Evolutionary conservation across 2,797 vertebrate species (phyloP).

Genomic region (Chloroceryle amazona): DNA sequence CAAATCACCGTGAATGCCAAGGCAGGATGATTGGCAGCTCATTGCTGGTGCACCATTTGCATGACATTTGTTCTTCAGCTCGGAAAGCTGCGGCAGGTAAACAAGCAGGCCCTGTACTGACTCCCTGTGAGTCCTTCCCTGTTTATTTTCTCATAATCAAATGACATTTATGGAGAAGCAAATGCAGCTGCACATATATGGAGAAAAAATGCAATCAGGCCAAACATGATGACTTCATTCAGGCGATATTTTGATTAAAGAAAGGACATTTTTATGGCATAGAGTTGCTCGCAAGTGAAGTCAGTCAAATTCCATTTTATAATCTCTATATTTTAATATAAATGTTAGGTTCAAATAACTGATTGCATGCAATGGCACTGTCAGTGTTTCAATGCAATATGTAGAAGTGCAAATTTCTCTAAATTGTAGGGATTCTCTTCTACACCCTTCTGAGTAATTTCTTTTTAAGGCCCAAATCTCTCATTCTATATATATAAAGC

Average conservation of each 20-base stretch:
- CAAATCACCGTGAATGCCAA: constrained; percentile 96
- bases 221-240: constrained; percentile 89
- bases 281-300: constrained; percentile 73
- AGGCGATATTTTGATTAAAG: constrained; percentile 87
- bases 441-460: background rate
- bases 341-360: constrained; percentile 63
- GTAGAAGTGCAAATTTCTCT: background rate
- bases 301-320: constrained; percentile 75
- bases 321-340: constrained; percentile 70
- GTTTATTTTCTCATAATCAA: constrained; percentile 92
- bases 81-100: constrained; percentile 88
- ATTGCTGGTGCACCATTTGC: constrained; percentile 97
- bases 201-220: constrained; percentile 86
- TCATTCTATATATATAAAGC: background rate
- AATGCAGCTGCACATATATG: constrained; percentile 89
- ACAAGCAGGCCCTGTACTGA: constrained; percentile 86
- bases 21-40: constrained; percentile 93
- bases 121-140: constrained; percentile 88
- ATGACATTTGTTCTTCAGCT: constrained; percentile 96
- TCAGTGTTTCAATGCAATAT: constrained; percentile 37
- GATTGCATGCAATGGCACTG: background rate
- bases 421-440: constrained; percentile 4
- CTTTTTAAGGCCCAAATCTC: background rate
- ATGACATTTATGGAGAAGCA: constrained; percentile 89
- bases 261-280: constrained; percentile 84